Conservation (phyloP, 2,888 invertebrate species). For the Cantharis lateralis region DNA sequence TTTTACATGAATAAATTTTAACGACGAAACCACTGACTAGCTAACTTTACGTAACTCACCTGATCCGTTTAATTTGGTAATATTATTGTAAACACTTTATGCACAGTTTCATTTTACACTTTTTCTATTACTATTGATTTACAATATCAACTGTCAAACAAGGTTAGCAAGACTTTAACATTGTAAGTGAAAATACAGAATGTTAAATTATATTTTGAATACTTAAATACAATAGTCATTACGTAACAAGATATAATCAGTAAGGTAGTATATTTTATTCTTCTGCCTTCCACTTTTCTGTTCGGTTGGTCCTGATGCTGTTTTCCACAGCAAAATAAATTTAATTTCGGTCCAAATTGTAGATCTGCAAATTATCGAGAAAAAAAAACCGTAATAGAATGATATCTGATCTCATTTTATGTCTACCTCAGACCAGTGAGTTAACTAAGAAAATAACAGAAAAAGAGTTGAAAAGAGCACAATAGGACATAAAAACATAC, state of each 20-base stretch:
- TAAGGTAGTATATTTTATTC: no score
- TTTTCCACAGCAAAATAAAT: no score
- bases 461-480: neutral
- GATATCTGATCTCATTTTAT: neutral
- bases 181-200: neutral
- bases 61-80: slow-evolving; percentile 8
- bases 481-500: neutral
- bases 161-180: neutral
- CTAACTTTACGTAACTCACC: slow-evolving; percentile 6
- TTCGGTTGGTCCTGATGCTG: neutral
- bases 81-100: slow-evolving; percentile 2
- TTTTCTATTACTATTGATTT: neutral
- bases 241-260: no score
- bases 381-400: no score
- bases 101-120: neutral
- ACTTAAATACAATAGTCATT: no score
- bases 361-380: no score
- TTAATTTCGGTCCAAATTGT: no score
- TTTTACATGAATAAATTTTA: slow-evolving; percentile 10
- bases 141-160: neutral
- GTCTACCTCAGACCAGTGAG: neutral
- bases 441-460: neutral
- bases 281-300: neutral
- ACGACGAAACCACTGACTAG: slow-evolving; percentile 1
- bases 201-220: neutral